Evolutionary conservation across 2,113 vertebrate genomes (phyloP).

Genomic region (Neofelis nebulosa): DNA sequence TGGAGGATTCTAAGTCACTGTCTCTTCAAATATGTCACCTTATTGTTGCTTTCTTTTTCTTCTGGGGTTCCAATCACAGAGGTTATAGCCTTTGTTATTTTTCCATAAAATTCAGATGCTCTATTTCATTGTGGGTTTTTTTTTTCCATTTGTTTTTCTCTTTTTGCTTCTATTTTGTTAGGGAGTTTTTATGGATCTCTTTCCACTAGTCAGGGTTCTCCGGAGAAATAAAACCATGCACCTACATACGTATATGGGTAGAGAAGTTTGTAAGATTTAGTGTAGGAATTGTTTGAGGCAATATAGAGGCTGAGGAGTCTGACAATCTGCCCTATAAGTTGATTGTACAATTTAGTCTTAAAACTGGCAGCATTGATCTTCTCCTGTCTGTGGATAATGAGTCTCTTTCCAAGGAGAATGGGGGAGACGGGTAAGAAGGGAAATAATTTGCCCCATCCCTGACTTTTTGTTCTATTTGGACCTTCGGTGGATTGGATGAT

Average conservation of each 20-base stretch:
- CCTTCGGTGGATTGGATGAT: background rate
- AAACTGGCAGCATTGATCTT: background rate
- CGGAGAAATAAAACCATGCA: background rate
- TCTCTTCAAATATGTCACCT: background rate
- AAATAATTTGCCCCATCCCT: background rate
- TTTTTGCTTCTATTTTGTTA: background rate
- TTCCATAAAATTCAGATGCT: background rate
- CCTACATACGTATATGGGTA: background rate
- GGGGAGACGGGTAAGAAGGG: background rate
- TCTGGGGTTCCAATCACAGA: background rate
- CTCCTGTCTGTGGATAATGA: background rate
- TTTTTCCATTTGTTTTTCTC: background rate
- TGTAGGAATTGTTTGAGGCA: background rate
- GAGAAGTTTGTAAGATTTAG: background rate
- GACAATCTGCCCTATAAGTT: background rate
- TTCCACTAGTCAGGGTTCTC: background rate
- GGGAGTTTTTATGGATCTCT: background rate
- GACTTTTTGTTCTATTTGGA: background rate
- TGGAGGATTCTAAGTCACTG: background rate
- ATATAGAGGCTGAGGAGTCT: background rate
- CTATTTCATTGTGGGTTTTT: background rate
- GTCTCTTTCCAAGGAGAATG: background rate
- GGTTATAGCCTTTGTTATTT: background rate
- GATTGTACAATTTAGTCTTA: background rate
- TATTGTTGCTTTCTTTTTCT: background rate